Conservation (phyloP, 2,113 vertebrate genomes). For the Pitta sordida region DNA sequence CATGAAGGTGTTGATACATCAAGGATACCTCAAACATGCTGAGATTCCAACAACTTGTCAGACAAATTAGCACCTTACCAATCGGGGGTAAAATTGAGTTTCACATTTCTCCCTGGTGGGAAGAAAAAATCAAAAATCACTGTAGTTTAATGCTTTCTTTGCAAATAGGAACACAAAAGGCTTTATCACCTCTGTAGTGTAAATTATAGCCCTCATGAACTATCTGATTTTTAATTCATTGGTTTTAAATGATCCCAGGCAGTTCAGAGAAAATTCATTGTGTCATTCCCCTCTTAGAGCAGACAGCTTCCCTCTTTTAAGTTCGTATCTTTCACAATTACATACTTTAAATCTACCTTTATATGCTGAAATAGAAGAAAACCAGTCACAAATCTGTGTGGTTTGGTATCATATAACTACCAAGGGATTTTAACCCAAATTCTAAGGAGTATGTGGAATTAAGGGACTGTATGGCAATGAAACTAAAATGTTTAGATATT, state of each 20-base stretch:
- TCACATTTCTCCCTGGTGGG: conserved; percentile 76
- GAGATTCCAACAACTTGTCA: conserved; percentile 85
- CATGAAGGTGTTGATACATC: conserved; percentile 89
- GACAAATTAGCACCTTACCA: conserved; percentile 89
- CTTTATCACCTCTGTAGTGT: conserved; percentile 47
- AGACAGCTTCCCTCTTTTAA: not conserved
- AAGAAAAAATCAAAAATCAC: conserved; percentile 59
- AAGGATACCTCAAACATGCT: conserved; percentile 89
- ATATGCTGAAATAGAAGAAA: not conserved
- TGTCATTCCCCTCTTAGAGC: not conserved
- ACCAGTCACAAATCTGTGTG: not conserved
- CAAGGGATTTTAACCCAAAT: not conserved
- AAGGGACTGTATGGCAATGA: not conserved
- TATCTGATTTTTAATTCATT: conserved; percentile 64
- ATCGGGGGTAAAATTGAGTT: conserved; percentile 81
- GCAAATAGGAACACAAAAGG: conserved; percentile 47
- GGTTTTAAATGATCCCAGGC: conserved; percentile 63
- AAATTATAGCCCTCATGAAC: conserved; percentile 38
- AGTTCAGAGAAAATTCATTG: conserved; percentile 9
- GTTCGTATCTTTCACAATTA: not conserved
- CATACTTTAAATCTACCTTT: not conserved
- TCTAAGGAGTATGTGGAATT: not conserved
- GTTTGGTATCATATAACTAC: not conserved
- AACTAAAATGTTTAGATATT: too few species aligned
- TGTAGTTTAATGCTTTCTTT: conserved; percentile 57